Evolutionary conservation across 2,888 invertebrate genomes (phyloP), one percentile per base, ranked within the genome.

Genomic region (Melangyna quadrimaculata): DNA sequence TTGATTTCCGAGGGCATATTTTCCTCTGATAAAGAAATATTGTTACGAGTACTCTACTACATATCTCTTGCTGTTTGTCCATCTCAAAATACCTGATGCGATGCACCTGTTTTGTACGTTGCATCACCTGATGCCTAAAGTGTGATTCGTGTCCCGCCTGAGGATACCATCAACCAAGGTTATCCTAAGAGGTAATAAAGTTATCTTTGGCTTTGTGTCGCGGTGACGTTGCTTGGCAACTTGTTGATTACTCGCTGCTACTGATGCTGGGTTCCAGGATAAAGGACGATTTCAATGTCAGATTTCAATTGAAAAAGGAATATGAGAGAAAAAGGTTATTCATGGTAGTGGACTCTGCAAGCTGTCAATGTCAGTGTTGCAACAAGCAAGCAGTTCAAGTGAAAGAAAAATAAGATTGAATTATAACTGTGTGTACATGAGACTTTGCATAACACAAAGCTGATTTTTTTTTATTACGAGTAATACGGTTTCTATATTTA

Each of bases 221-320:
- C 22, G 22, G 32, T 22, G 48, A 51, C 17, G 67, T 67, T 51
- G 17, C 67, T 67, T 67, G 67, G 51, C 27, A 67, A 48, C 65
- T 65, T 48, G 65, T 65, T 65, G 65, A 65, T 40, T 65, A 2
- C 32, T 37, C n/a, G n/a, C 35, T 67, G 19, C 59, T 35, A 29
- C 27, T 63, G 17, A 35, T 57, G 40, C 22, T n/a, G 24, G 2
- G 8, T 43, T 10, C 27, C 4, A 63, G 43, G 43, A 63, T n/a
- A 43, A 22, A 45, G 45, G 45, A 65, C 45, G 29, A n/a, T 29
- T 65, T 45, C 65, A 65, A 65, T 45, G 65, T 45, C 29, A 43
- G 3, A 32, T n/a, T 37, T 14, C 45, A 45, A 12, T 24, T 65
- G 19, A 14, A 6, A 45, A 29, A 35, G 14, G 7, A 59, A 59